Conservation (phyloP, 2,888 invertebrate genomes). For the Pristionchus arcanus region DNA sequence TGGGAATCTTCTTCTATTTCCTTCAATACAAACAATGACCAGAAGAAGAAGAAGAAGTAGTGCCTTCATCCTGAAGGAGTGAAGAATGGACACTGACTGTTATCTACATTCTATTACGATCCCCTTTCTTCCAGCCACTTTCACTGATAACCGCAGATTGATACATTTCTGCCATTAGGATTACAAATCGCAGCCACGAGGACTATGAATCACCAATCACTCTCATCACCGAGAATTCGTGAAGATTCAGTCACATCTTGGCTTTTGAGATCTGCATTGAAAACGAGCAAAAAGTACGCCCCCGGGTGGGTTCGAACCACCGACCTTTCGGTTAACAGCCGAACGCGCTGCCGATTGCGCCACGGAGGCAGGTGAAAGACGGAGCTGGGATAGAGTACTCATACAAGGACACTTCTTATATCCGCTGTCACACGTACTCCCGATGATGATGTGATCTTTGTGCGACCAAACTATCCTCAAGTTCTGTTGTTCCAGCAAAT, state of each 20-base stretch:
- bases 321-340: constrained; percentile 80
- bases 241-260: not conserved
- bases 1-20: constrained; percentile 46
- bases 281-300: constrained; percentile 79
- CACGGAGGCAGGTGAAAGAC: constrained; percentile 60
- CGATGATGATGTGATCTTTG: too few relatives aligned
- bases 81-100: not conserved
- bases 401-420: not conserved
- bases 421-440: too few relatives aligned
- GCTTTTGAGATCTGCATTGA: not conserved
- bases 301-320: constrained; percentile 82
- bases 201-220: not conserved
- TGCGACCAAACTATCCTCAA: not conserved
- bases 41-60: constrained; percentile 36
- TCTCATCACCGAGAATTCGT: not conserved
- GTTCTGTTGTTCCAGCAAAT: not conserved
- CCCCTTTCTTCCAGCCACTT: not conserved
- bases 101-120: constrained; percentile 22
- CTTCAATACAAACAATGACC: not conserved
- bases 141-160: constrained; percentile 36
- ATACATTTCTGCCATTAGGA: constrained; percentile 1
- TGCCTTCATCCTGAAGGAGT: constrained; percentile 28
- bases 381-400: not conserved
- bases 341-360: constrained; percentile 77
- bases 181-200: not conserved